phyloP scores from a whole-genome alignment of 1,140 invertebrate genomes.

The Mamestra configurata region DNA sequence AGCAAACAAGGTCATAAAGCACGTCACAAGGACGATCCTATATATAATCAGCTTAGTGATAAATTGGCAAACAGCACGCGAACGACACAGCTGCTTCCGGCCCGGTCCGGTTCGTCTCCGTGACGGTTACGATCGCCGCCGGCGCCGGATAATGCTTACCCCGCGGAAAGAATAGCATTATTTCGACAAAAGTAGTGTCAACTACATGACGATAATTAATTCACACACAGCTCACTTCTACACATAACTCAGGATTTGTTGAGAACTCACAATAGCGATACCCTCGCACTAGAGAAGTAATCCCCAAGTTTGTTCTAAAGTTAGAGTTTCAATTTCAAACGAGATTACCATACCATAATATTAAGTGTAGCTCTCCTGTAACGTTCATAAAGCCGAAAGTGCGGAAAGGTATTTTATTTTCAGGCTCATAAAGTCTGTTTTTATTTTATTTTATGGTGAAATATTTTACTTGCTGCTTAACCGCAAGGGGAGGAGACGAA shows the following conservation, averaged over 20 bases:
- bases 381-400: slow-evolving; percentile 4
- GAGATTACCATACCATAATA: slow-evolving; percentile 47
- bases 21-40: slow-evolving; percentile 83
- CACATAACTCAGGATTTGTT: slow-evolving; percentile 26
- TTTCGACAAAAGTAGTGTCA: not conserved
- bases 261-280: slow-evolving; percentile 35
- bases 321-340: slow-evolving; percentile 49
- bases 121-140: slow-evolving; percentile 55
- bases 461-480: slow-evolving; percentile 55
- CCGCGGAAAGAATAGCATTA: slow-evolving; percentile 44
- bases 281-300: slow-evolving; percentile 37
- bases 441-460: slow-evolving; percentile 54
- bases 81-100: slow-evolving; percentile 85
- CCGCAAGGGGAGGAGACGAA: slow-evolving; percentile 56
- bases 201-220: slow-evolving; percentile 22
- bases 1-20: slow-evolving; percentile 84
- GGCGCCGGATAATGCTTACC: slow-evolving; percentile 50
- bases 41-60: slow-evolving; percentile 87
- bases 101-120: slow-evolving; percentile 59
- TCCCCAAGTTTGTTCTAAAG: slow-evolving; percentile 49
- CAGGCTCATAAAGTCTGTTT: slow-evolving; percentile 40
- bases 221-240: not conserved
- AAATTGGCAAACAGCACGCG: slow-evolving; percentile 87
- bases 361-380: slow-evolving; percentile 26
- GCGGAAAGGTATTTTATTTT: slow-evolving; percentile 53